Conservation (phyloP, 2,797 vertebrate species). For the Antennarius maculatus region DNA sequence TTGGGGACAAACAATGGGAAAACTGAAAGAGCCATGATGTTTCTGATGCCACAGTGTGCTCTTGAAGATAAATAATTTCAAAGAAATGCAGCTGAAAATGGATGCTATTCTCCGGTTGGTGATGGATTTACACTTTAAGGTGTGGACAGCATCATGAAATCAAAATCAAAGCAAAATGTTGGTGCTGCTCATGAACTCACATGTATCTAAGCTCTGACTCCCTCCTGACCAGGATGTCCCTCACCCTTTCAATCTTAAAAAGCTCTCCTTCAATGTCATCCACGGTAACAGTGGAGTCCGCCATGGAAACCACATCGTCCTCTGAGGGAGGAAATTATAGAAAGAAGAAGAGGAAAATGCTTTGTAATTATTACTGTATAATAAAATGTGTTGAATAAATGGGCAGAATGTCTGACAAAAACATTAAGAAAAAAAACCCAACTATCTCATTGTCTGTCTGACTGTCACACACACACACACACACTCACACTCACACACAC, state of each 20-base stretch:
- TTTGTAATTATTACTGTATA: not conserved
- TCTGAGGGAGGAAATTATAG: conserved; percentile 39
- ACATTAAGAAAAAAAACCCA: too few relatives aligned
- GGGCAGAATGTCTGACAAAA: too few relatives aligned
- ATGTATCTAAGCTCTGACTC: conserved; percentile 93
- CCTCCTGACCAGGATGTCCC: conserved; percentile 88
- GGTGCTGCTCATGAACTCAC: conserved; percentile 73
- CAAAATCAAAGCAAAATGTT: not conserved
- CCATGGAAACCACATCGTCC: conserved; percentile 86
- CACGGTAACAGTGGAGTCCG: conserved; percentile 86
- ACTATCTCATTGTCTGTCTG: too few relatives aligned
- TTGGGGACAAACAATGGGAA: too few relatives aligned
- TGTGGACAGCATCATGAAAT: not conserved
- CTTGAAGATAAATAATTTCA: too few relatives aligned
- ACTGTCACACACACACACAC: too few relatives aligned
- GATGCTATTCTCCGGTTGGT: too few relatives aligned
- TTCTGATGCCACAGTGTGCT: too few relatives aligned
- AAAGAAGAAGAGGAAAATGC: not conserved
- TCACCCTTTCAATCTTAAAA: conserved; percentile 89
- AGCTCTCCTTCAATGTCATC: conserved; percentile 90
- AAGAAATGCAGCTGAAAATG: too few relatives aligned
- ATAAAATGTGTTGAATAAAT: too few relatives aligned
- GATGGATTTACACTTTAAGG: not conserved
- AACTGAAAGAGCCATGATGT: too few relatives aligned
- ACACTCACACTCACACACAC: not conserved